Percentiles rank a stretch among this genome's conserved stretches.
phyloP scores from a whole-genome alignment of 2,113 vertebrate genomes.

The Struthio camelus region DNA sequence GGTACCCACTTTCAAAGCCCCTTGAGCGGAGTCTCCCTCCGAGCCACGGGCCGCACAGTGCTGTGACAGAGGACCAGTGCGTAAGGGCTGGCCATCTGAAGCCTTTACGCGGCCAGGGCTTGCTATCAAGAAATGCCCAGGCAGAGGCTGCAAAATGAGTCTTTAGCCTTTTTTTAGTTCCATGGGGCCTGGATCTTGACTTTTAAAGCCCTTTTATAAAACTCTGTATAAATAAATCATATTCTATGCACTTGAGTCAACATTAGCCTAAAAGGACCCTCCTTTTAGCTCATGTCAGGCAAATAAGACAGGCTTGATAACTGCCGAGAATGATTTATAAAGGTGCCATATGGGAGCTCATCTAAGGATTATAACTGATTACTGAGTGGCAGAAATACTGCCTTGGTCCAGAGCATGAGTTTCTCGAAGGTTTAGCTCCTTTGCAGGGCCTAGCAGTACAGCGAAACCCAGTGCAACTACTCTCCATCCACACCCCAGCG shows the following conservation, averaged over 20 bases:
- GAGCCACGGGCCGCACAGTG: neutral
- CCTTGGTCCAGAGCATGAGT: neutral
- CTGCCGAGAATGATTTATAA: constrained; percentile 52
- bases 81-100: neutral
- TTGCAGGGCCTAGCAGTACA: neutral
- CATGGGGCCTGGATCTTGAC: neutral
- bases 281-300: constrained; percentile 48
- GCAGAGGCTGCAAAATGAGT: neutral
- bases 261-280: constrained; percentile 43
- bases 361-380: constrained; percentile 52
- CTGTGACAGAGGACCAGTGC: accelerated
- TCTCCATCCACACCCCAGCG: neutral
- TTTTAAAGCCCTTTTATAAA: neutral
- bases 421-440: neutral
- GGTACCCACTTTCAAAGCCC: neutral
- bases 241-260: constrained; percentile 41
- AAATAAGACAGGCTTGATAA: constrained; percentile 52
- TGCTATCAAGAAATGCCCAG: neutral
- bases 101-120: neutral
- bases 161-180: neutral
- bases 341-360: constrained; percentile 64
- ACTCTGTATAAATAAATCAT: constrained; percentile 38
- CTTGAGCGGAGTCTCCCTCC: neutral
- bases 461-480: neutral
- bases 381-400: constrained; percentile 35